Evolutionary conservation across 2,888 invertebrate species (phyloP), one percentile per base, ranked within the genome.

Genomic region (Sesamia inferens): DNA sequence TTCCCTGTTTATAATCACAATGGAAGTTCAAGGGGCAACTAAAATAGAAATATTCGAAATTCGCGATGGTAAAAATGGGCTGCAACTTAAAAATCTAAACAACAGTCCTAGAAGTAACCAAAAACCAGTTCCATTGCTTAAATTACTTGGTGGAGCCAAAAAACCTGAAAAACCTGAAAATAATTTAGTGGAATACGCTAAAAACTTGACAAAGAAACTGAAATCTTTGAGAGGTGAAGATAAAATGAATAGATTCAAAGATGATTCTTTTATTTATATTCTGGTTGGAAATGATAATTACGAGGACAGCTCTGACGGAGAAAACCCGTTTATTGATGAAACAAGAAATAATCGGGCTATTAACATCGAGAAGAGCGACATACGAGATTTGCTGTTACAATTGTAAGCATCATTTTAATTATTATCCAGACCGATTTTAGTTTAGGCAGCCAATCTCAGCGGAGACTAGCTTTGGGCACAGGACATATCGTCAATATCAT

Each of bases 11-110:
- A 55, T 84, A 8, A 42, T 62, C 24, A 62, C 71, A 44, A 76
- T 73, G 0, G 68, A 65, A 55, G 78, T 76, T 8, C 70, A 61
- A n/a, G 66, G 54, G 0, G 39, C 55, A 2, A 76, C 81, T n/a
- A 78, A 79, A 77, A 76, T 86, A n/a, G 76, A 86, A 51, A 74
- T 86, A 69, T 86, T 68, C 39, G 87, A 86, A 77, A 78, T 86
- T 16, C 76, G 71, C 13, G 74, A 82, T n/a, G 66, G 13, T 1
- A 54, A 70, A 0, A 71, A 72, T 19, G 82, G 81, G 0, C 16
- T 85, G 11, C 62, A 71, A 48, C 69, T 85, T 0, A 79, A 68
- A 64, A 84, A 82, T n/a, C 19, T 86, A 5, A 75, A 64, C 19
- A 16, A 76, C 0, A 67, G 68, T n/a, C 5, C 65, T 0, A 63